Base-by-base conservation (phyloP, 2,888 invertebrate genomes). In the Isotomurus palustris region DNA sequence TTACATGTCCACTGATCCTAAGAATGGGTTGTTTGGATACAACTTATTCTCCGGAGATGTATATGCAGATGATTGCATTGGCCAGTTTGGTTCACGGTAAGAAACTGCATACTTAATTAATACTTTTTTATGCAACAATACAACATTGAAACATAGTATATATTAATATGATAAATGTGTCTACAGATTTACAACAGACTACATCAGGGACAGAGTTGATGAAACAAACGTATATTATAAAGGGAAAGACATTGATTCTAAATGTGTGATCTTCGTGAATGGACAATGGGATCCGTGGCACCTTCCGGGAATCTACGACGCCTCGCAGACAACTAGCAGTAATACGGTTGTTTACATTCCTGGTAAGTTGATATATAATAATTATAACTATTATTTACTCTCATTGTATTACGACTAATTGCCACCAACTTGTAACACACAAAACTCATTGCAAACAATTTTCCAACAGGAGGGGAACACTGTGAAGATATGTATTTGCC, bases 231-330 rank as follows among this genome's bases (percentile, higher is more conserved):
- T 55, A 5, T 52, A 52, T 25, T 78, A 78, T 64, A 77, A 77
- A 17, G 77, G 73, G 0, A 70, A 69, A 24, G 66, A 67, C 6
- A 3, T 22, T 8, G 71, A 73, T 43, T 71, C 73, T 0, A 71
- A 72, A 10, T 73, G 73, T 43, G 73, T 77, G 19, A 72, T 77
- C 4, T 76, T 77, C 55, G 74, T 75, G 2, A 77, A 78, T 68
- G 78, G 78, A 25, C 73, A 74, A 8, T 74, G 77, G 49, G 78
- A 78, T 68, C 79, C 78, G 2, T 79, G 79, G 79, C 78, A 78
- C 69, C 75, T 76, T 2, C 71, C 79, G 43, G 76, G 78, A 10
- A 72, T 77, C n/a, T 71, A 72, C 1, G 63, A 72, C 17, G 72
- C 73, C 53, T 56, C 74, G 0, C 69, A 59, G 27, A 59, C 59